Percentiles rank a stretch among this genome's conserved stretches.
These are phyloP conservation scores for Caradrina clavipalpis DNA, from an alignment of 2,888 invertebrate genomes.

Conservation along the genomic window DNA sequence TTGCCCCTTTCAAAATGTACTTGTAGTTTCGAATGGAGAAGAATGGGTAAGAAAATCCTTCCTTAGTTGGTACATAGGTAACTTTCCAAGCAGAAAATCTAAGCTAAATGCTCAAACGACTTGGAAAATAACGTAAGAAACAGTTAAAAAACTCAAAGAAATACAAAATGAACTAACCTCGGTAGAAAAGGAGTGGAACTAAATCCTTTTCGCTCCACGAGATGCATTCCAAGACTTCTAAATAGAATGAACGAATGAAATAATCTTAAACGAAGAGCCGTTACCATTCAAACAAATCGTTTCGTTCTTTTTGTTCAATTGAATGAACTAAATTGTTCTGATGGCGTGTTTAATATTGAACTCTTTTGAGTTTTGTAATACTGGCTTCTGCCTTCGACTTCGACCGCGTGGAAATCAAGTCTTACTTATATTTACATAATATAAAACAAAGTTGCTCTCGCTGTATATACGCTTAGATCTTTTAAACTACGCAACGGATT, in stretches of 20 bases:
- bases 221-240: constrained; percentile 44
- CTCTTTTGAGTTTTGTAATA: neutral
- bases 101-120: constrained; percentile 14
- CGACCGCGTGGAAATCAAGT: no score
- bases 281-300: constrained; percentile 9
- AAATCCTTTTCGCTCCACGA: constrained; percentile 37
- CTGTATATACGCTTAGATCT: no score
- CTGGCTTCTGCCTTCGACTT: no score
- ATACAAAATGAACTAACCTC: constrained; percentile 13
- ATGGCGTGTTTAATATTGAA: constrained; percentile 1
- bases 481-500: no score
- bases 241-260: constrained; percentile 36
- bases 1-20: neutral
- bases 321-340: constrained; percentile 33
- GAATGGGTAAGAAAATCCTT: neutral
- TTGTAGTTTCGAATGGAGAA: neutral
- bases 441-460: no score
- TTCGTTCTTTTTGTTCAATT: constrained; percentile 12
- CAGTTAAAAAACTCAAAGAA: constrained; percentile 22
- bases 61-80: neutral
- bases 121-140: constrained; percentile 26
- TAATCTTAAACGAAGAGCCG: constrained; percentile 5
- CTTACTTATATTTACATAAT: no score
- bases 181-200: constrained; percentile 17
- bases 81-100: neutral